Evolutionary conservation across 1,140 invertebrate species (phyloP).

Genomic region (Luehdorfia chinensis): DNA sequence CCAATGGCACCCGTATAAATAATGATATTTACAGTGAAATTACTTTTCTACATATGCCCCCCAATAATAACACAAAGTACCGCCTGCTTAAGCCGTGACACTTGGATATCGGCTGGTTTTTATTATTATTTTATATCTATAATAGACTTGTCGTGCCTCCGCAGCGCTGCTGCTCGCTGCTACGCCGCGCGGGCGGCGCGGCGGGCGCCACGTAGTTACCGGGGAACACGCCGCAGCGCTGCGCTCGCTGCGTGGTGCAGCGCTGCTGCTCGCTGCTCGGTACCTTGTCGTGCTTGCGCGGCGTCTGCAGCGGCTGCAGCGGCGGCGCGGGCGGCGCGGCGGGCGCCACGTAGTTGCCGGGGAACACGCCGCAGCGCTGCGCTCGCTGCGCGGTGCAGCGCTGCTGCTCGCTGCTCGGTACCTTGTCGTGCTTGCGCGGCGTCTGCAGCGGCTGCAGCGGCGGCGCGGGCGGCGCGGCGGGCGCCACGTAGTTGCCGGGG

Average conservation of each 20-base stretch:
- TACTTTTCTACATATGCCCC: no score
- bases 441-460: background rate
- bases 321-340: slow-evolving; percentile 57
- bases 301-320: background rate
- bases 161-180: background rate
- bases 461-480: slow-evolving; percentile 64
- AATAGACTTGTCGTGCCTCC: slow-evolving; percentile 51
- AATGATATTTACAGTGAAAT: no score
- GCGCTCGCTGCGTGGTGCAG: slow-evolving; percentile 88
- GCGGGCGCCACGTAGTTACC: slow-evolving; percentile 94
- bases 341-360: slow-evolving; percentile 95
- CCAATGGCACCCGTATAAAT: no score
- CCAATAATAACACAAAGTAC: no score
- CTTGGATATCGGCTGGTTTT: no score
- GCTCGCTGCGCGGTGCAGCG: slow-evolving; percentile 91
- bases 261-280: slow-evolving; percentile 98
- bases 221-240: slow-evolving; percentile 95
- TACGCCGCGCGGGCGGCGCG: slow-evolving; percentile 24
- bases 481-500: slow-evolving; percentile 96
- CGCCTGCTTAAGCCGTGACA: no score
- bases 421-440: slow-evolving; percentile 44
- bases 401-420: slow-evolving; percentile 98
- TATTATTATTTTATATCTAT: no score
- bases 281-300: slow-evolving; percentile 47
- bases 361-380: slow-evolving; percentile 94